Conservation (phyloP, 2,888 invertebrate species). For the Chrysolina oricalcia region DNA sequence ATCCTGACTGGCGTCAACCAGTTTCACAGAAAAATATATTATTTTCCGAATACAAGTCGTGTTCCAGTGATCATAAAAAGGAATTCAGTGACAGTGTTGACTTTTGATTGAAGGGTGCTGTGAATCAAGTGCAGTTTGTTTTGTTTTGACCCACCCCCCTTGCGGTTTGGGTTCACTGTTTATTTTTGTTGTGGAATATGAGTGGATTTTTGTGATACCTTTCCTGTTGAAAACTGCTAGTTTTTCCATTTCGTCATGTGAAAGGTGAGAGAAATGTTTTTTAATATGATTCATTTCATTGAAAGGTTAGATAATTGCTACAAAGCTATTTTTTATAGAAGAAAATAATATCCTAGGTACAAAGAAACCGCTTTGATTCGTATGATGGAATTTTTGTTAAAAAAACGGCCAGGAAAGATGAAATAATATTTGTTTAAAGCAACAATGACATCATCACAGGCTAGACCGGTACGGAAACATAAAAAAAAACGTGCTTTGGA, state of each 20-base stretch:
- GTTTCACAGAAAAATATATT: slow-evolving; percentile 40
- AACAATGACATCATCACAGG: not conserved
- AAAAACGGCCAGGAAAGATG: no score
- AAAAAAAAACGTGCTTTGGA: no score
- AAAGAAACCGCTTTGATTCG: no score
- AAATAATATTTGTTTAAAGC: not conserved
- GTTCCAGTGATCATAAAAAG: slow-evolving; percentile 55
- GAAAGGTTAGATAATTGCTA: not conserved
- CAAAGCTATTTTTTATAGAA: not conserved
- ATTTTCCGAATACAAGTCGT: slow-evolving; percentile 32
- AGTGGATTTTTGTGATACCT: slow-evolving; percentile 22
- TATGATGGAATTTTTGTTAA: no score
- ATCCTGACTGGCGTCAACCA: slow-evolving; percentile 31
- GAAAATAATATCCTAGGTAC: not conserved
- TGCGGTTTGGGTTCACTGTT: slow-evolving; percentile 41
- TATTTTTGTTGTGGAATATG: slow-evolving; percentile 32
- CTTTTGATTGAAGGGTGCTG: slow-evolving; percentile 46
- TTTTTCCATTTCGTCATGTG: slow-evolving; percentile 18
- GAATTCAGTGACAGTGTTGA: slow-evolving; percentile 51
- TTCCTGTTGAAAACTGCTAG: slow-evolving; percentile 11
- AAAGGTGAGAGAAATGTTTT: slow-evolving; percentile 16
- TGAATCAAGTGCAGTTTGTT: slow-evolving; percentile 57
- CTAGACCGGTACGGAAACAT: not conserved
- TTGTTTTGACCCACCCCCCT: slow-evolving; percentile 57
- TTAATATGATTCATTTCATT: not conserved